Conservation (phyloP, 1,140 invertebrate genomes). For the Aphis gossypii region DNA sequence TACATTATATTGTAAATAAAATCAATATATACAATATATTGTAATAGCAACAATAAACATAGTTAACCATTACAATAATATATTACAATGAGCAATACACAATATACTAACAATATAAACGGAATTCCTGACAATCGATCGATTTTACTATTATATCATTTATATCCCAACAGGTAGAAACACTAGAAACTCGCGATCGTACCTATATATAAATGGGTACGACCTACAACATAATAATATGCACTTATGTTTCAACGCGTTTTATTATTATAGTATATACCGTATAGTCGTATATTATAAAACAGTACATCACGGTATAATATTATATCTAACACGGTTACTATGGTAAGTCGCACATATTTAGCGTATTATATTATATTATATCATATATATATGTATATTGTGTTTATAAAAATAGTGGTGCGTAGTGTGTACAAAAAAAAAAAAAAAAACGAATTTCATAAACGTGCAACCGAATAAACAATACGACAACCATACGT, state of each 20-base stretch:
- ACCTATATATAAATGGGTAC: too few species aligned
- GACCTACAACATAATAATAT: not conserved
- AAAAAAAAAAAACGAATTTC: not conserved
- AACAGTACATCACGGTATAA: too few species aligned
- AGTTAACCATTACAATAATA: not conserved
- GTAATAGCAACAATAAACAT: not conserved
- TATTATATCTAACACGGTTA: too few species aligned
- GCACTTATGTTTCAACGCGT: too few species aligned
- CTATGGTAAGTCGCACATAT: too few species aligned
- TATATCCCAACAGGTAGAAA: not conserved
- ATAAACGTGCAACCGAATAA: not conserved
- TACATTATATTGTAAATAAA: not conserved
- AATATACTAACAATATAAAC: not conserved
- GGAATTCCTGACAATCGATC: not conserved
- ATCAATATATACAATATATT: not conserved
- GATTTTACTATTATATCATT: not conserved
- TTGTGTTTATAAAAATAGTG: not conserved
- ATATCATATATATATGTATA: too few species aligned
- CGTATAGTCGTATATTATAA: not conserved
- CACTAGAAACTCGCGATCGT: not conserved
- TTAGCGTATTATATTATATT: not conserved
- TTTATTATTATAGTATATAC: too few species aligned
- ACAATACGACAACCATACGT: not conserved
- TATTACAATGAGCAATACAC: not conserved
- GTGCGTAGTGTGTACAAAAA: not conserved